Evolutionary conservation across 1,140 invertebrate genomes (phyloP).

Genomic region (Caenorhabditis elegans): WBcel235 BX284603.4:5128001-5128500

Average conservation of each 20-base stretch:
- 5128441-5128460: too few relatives aligned
- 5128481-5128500: neutral
- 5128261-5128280: neutral
- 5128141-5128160: neutral
- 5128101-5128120: neutral
- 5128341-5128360: too few relatives aligned
- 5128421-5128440: too few relatives aligned
- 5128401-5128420: too few relatives aligned
- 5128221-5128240: constrained; percentile 3
- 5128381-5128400: too few relatives aligned
- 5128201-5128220: neutral
- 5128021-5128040: neutral
- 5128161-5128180: neutral
- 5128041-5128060: neutral
- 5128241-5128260: neutral
- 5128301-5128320: too few relatives aligned
- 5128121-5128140: neutral
- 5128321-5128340: too few relatives aligned
- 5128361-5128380: too few relatives aligned
- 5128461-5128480: neutral
- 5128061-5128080: neutral
- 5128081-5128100: neutral
- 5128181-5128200: neutral
- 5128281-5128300: neutral
- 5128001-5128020: neutral